phyloP scores from a whole-genome alignment of 2,888 invertebrate species.

The Oscheius sp. region DNA sequence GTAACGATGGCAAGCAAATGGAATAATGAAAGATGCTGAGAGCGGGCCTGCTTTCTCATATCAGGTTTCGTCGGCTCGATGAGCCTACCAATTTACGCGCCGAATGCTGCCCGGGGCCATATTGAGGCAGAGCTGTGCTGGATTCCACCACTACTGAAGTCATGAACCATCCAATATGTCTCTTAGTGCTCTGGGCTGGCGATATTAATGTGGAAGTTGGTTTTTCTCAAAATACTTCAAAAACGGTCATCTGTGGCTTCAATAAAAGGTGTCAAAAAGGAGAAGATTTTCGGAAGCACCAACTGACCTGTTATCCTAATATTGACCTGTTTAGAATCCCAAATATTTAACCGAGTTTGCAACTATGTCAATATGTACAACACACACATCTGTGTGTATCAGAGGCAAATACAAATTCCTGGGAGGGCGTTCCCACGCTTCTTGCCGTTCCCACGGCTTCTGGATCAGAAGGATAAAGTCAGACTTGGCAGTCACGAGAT shows the following conservation, averaged over 20 bases:
- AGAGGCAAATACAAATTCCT: constrained; percentile 26
- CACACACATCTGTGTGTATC: constrained; percentile 28
- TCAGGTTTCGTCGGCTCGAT: constrained; percentile 32
- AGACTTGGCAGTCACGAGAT: too few relatives aligned
- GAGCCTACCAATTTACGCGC: constrained; percentile 33
- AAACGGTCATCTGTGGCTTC: not conserved
- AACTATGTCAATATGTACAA: constrained; percentile 34
- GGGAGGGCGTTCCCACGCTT: constrained; percentile 27
- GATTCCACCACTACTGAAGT: constrained; percentile 3
- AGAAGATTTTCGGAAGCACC: constrained; percentile 11
- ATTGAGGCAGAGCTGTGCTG: constrained; percentile 17
- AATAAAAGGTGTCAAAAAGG: not conserved
- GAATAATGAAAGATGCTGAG: constrained; percentile 33
- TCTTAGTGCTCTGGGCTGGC: too few relatives aligned
- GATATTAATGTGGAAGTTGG: too few relatives aligned
- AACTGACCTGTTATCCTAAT: constrained; percentile 20
- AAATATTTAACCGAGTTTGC: constrained; percentile 35
- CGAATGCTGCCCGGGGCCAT: constrained; percentile 20
- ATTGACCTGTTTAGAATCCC: constrained; percentile 31
- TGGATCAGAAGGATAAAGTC: too few relatives aligned
- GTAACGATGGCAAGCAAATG: constrained; percentile 32
- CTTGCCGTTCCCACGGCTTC: constrained; percentile 20
- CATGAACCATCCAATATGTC: not conserved
- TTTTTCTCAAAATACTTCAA: too few relatives aligned
- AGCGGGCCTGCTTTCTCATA: constrained; percentile 31